Base-by-base conservation (phyloP, 2,113 vertebrate species). In the Motacilla tschutschensis region DNA sequence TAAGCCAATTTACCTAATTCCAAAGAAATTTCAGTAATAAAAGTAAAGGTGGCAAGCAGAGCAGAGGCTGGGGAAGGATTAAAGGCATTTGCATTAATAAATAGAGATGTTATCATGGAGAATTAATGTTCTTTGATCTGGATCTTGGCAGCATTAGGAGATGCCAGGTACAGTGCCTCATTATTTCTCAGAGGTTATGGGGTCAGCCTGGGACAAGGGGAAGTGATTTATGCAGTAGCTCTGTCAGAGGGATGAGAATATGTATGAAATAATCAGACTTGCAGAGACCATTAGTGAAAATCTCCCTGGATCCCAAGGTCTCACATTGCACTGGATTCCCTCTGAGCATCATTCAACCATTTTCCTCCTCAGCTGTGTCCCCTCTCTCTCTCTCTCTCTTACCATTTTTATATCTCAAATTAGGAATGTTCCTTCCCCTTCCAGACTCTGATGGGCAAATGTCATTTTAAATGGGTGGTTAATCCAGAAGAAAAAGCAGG, bases 1-100 rank as follows among this genome's bases (percentile, higher is more conserved):
- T 58, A 43, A 90, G 65, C 63, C 88, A 86, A 90, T 92, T 92
- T 82, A 81, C 89, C 69, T 50, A 90, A 91, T 92, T 91, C 79
- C 81, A 70, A 24, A 40, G 84, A 84, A 85, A 89, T 92, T 83
- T 94, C 18, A 9, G 76, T 76, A 77, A 91, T 83, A 83, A 80
- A 83, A 94, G 88, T 74, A 66, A 90, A 91, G 90, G 64, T 79
- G 54, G 62, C 8, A 31, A 72, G 79, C 13, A 2, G 82, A 94
- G 66, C 74, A 63, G 79, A 87, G 75, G 58, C 76, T 78, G 48
- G 57, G 88, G 77, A 92, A 79, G 71, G 85, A 90, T 92, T 92
- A 92, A 88, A 92, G 79, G 84, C 74, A 92, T 94, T 92, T 95
- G 94, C 91, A 92, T 94, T 94, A 93, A 96, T 91, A 96, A 96